Percentiles rank a stretch among this genome's conserved stretches.
phyloP scores from a whole-genome alignment of 2,113 vertebrate species.

The Plecotus auritus region DNA sequence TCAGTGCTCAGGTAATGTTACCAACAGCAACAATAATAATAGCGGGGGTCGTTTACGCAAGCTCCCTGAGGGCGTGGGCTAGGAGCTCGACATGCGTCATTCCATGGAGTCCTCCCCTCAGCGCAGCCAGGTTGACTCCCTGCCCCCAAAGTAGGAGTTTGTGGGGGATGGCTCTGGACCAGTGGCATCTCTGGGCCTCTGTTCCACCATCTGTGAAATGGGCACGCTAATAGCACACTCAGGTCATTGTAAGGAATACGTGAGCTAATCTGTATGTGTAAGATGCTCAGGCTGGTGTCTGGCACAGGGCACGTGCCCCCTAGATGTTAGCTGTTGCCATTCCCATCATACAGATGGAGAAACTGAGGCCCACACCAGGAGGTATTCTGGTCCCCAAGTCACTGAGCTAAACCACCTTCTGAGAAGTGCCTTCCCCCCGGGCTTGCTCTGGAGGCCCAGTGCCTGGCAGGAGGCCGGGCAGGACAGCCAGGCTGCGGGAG shows the following conservation, averaged over 20 bases:
- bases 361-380: not conserved
- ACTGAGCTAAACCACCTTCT: not conserved
- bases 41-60: rapidly evolving
- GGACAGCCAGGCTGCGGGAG: not conserved
- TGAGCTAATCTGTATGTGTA: not conserved
- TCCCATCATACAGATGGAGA: not conserved
- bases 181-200: not conserved
- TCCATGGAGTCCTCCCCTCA: rapidly evolving
- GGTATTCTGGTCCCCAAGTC: not conserved
- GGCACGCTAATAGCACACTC: rapidly evolving
- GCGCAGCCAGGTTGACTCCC: not conserved
- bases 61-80: rapidly evolving
- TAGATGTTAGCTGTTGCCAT: not conserved
- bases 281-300: not conserved
- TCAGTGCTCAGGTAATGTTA: too few species aligned
- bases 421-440: rapidly evolving
- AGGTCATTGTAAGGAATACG: too few species aligned
- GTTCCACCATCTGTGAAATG: not conserved
- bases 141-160: not conserved
- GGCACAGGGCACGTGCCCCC: not conserved
- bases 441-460: rapidly evolving
- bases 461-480: not conserved
- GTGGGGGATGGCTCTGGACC: not conserved
- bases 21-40: rapidly evolving
- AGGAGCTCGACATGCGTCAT: rapidly evolving